phyloP scores from a whole-genome alignment of 1,140 invertebrate species.

The Atta cephalotes region DNA sequence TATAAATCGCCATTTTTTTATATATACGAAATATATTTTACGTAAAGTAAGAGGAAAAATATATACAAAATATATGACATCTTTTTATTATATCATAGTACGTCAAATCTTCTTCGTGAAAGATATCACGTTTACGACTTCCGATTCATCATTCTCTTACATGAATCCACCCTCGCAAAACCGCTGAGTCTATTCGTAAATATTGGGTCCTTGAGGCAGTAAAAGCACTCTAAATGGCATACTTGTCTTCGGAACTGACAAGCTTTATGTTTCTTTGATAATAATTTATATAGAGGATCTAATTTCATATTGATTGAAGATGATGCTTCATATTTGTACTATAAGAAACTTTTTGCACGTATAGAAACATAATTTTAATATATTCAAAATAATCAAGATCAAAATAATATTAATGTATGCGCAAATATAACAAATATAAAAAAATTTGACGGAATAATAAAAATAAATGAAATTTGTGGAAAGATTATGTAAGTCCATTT shows the following conservation, averaged over 20 bases:
- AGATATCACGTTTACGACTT: conserved; percentile 20
- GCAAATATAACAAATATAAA: background rate
- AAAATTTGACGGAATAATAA: background rate
- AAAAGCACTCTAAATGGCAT: background rate
- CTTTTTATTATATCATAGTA: conserved; percentile 9
- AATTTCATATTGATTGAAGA: background rate
- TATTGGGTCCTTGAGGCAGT: background rate
- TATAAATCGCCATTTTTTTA: background rate
- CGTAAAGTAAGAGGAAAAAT: background rate
- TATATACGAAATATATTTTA: background rate
- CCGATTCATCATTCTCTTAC: background rate
- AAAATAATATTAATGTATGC: background rate
- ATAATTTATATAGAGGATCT: background rate
- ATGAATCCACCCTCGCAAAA: conserved; percentile 11
- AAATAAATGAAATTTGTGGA: background rate
- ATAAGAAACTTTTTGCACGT: background rate
- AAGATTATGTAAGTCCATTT: background rate
- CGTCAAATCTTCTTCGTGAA: background rate
- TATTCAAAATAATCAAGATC: background rate
- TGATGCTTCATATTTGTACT: background rate
- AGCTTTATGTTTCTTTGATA: background rate
- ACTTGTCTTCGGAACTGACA: background rate
- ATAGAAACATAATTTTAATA: background rate
- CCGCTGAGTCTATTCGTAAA: conserved; percentile 1
- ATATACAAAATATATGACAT: background rate